A percentile compares a stretch with the other conserved stretches of the same genome.
These are phyloP conservation scores for Bradypus variegatus DNA, from an alignment of 2,797 vertebrate genomes.

Conservation along the genomic window DNA sequence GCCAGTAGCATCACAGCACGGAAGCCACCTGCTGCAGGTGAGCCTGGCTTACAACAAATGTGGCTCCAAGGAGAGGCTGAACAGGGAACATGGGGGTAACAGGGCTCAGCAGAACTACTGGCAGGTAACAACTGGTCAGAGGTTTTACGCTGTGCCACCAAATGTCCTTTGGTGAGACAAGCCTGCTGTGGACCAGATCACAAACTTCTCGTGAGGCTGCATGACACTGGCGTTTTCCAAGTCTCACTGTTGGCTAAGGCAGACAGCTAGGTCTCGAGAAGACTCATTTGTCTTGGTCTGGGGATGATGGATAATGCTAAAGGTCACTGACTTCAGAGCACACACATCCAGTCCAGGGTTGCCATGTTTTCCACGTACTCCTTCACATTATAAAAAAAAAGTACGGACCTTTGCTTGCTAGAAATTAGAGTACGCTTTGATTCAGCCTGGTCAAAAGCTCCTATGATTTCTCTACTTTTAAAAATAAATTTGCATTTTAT, in stretches of 20 bases:
- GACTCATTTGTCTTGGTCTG: not conserved
- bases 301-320: not conserved
- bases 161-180: not conserved
- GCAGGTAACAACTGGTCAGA: not conserved
- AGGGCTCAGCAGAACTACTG: not conserved
- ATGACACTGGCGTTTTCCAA: not conserved
- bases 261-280: not conserved
- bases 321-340: not conserved
- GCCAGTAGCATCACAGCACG: not conserved
- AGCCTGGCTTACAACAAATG: not conserved
- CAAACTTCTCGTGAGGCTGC: not conserved
- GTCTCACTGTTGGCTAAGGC: not conserved
- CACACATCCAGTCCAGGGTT: not conserved
- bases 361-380: not conserved
- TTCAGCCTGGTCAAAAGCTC: not conserved
- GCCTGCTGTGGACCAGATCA: not conserved
- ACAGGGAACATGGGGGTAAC: not conserved
- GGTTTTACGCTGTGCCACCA: not conserved
- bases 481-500: not conserved
- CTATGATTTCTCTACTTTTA: not conserved
- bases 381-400: not conserved
- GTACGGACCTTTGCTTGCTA: no score
- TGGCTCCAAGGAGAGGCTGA: not conserved
- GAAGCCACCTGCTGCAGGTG: not conserved
- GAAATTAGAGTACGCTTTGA: not conserved